A percentile compares a stretch with the other conserved stretches of the same genome.
These are phyloP conservation scores for Leistus spinibarbis DNA, from an alignment of 2,888 invertebrate species.

Conservation along the genomic window DNA sequence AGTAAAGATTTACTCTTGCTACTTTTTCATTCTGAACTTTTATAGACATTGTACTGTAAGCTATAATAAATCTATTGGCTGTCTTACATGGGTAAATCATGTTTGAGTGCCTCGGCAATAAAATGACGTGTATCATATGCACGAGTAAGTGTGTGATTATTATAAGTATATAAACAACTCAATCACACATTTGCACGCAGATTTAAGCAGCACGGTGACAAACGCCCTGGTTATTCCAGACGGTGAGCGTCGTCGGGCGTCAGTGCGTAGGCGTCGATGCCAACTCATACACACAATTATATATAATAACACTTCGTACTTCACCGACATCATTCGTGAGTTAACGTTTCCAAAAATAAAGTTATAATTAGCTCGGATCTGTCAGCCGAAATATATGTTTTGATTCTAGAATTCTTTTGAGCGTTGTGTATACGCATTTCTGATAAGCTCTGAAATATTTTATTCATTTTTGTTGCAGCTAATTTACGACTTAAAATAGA, in stretches of 20 bases:
- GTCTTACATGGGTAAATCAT: too few relatives aligned
- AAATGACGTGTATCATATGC: too few relatives aligned
- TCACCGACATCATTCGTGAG: background rate
- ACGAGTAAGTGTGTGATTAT: background rate
- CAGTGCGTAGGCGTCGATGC: background rate
- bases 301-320: background rate
- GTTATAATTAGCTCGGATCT: slow-evolving; percentile 15
- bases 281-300: background rate
- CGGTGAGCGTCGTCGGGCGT: slow-evolving; percentile 3
- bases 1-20: too few relatives aligned
- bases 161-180: slow-evolving; percentile 17
- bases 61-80: too few relatives aligned
- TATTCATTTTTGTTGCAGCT: background rate
- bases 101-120: too few relatives aligned
- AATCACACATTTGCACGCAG: background rate
- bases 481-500: background rate
- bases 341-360: background rate
- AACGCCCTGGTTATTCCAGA: slow-evolving; percentile 12
- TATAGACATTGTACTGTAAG: too few relatives aligned
- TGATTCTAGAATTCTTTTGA: slow-evolving; percentile 16
- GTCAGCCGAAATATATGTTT: slow-evolving; percentile 17
- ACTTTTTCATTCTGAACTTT: too few relatives aligned
- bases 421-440: background rate
- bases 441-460: background rate
- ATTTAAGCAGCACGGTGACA: background rate